Evolutionary conservation across 2,888 invertebrate species (phyloP).

Genomic region (Diarsia brunnea): DNA sequence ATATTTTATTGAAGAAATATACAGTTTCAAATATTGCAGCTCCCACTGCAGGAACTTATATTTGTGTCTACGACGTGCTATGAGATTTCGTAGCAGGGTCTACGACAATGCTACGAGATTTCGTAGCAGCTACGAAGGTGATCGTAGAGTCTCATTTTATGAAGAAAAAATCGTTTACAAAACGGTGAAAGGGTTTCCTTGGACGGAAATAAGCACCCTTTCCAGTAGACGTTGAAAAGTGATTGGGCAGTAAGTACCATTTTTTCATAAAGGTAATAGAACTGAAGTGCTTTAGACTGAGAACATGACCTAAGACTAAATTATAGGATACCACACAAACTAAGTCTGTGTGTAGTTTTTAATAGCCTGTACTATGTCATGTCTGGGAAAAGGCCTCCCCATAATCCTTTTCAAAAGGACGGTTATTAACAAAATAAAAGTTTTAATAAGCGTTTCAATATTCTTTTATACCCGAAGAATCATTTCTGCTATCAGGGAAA

Average conservation of each 20-base stretch:
- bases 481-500: background rate
- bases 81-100: constrained; percentile 39
- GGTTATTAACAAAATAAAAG: background rate
- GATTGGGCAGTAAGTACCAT: background rate
- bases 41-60: background rate
- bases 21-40: constrained; percentile 29
- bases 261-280: background rate
- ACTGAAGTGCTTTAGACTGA: background rate
- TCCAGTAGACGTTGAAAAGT: background rate
- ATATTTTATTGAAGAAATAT: constrained; percentile 22
- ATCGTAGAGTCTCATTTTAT: background rate
- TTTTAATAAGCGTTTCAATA: background rate
- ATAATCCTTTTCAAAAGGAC: no score
- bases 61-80: constrained; percentile 36
- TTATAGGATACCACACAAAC: background rate
- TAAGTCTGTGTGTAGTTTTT: no score
- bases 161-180: background rate
- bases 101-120: constrained; percentile 42
- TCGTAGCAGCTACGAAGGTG: constrained; percentile 38
- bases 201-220: background rate
- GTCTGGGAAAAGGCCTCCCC: no score
- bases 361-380: no score
- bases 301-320: background rate
- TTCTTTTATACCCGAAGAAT: background rate
- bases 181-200: background rate